Conservation (phyloP, 2,797 vertebrate species). For the Melanotaenia maccullochi region DNA sequence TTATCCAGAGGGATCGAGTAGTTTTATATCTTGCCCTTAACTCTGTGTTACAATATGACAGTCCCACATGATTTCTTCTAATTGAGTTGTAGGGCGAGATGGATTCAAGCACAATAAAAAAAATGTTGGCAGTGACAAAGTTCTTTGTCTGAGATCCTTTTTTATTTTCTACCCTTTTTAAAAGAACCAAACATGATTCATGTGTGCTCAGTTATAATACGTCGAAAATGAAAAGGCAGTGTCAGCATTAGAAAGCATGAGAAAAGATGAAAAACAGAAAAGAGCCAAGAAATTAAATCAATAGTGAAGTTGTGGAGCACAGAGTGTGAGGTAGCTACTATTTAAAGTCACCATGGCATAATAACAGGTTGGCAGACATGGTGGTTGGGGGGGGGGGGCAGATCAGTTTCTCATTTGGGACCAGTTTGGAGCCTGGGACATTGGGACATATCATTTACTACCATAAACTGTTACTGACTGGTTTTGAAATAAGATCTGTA, state of each 20-base stretch:
- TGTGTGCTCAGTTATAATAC: slow-evolving; percentile 32
- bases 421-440: slow-evolving; percentile 45
- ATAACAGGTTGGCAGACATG: slow-evolving; percentile 7
- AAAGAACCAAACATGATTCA: slow-evolving; percentile 43
- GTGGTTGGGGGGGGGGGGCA: no score
- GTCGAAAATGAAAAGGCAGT: slow-evolving; percentile 43
- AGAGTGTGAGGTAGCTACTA: slow-evolving; percentile 26
- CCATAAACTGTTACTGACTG: slow-evolving; percentile 32
- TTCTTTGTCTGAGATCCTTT: slow-evolving; percentile 13
- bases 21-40: slow-evolving; percentile 67
- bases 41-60: slow-evolving; percentile 30
- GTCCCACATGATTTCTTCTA: slow-evolving; percentile 44
- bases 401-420: slow-evolving; percentile 47
- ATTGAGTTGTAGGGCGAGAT: slow-evolving; percentile 48
- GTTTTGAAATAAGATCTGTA: slow-evolving; percentile 49
- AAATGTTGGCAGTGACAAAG: background rate
- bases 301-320: background rate
- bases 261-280: slow-evolving; percentile 6
- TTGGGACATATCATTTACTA: slow-evolving; percentile 40
- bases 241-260: slow-evolving; percentile 33
- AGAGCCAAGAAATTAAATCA: background rate
- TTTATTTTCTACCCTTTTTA: slow-evolving; percentile 14
- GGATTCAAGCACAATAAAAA: slow-evolving; percentile 13
- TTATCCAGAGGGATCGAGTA: slow-evolving; percentile 45
- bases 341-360: slow-evolving; percentile 35